Percentiles rank a stretch among this genome's conserved stretches.
Evolutionary conservation across 2,113 vertebrate species (phyloP).

Genomic region (Phrynocephalus versicolor): DNA sequence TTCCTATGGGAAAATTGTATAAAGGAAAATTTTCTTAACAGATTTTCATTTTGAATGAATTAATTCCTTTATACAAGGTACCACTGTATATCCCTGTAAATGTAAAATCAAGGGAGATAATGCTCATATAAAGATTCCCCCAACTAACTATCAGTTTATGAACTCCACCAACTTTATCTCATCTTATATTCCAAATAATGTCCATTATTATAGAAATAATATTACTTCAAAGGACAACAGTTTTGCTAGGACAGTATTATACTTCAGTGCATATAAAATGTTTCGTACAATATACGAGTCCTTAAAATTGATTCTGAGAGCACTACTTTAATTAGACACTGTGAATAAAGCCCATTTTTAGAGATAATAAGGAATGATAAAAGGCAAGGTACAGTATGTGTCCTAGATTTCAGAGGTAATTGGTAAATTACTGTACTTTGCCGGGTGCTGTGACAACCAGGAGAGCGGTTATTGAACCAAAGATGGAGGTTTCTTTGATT

Average conservation of each 20-base stretch:
- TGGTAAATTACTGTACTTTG: neutral
- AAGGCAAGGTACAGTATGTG: neutral
- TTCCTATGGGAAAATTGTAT: too few relatives aligned
- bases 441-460: neutral
- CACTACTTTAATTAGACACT: neutral
- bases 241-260: neutral
- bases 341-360: neutral
- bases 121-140: neutral
- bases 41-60: too few relatives aligned
- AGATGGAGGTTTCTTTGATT: conserved; percentile 15
- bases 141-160: neutral
- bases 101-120: neutral
- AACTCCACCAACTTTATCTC: neutral
- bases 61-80: too few relatives aligned
- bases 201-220: neutral
- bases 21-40: too few relatives aligned
- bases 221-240: neutral
- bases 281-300: neutral
- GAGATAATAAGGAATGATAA: neutral
- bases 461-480: conserved; percentile 7
- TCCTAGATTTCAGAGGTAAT: conserved; percentile 12
- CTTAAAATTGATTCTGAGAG: neutral
- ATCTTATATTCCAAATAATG: neutral
- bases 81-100: neutral
- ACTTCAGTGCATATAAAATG: neutral